Evolutionary conservation across 2,888 invertebrate species (phyloP).

Genomic region (Drosophila subsilvestris): DNA sequence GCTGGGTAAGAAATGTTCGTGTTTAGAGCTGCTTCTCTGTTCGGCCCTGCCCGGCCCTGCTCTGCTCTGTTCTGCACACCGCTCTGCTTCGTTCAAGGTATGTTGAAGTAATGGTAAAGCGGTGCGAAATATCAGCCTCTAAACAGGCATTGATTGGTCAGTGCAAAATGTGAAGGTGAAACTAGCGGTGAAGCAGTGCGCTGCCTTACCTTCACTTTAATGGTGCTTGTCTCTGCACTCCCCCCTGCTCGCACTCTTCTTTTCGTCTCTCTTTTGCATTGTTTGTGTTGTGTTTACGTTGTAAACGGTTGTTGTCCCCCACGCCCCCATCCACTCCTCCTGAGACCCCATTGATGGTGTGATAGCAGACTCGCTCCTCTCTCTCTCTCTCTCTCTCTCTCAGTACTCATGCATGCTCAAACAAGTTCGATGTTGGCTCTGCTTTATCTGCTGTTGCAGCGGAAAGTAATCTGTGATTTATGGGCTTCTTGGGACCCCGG

Average conservation of each 20-base stretch:
- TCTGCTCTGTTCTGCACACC: background rate
- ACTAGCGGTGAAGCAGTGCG: background rate
- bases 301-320: constrained; percentile 63
- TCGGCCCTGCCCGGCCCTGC: background rate
- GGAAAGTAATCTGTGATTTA: constrained; percentile 72
- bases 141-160: background rate
- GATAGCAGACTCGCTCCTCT: constrained; percentile 46
- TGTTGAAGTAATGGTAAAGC: background rate
- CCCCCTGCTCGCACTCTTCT: constrained; percentile 3
- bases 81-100: background rate
- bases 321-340: constrained; percentile 48
- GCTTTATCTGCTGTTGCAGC: constrained; percentile 25
- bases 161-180: background rate
- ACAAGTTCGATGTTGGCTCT: constrained; percentile 71
- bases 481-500: constrained; percentile 38
- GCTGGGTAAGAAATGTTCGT: constrained; percentile 59
- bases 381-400: constrained; percentile 5
- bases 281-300: constrained; percentile 69
- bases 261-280: constrained; percentile 42
- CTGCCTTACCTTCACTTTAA: background rate
- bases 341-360: constrained; percentile 30
- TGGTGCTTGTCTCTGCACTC: background rate
- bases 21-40: constrained; percentile 42
- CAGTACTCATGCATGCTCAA: constrained; percentile 41
- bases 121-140: background rate